A percentile compares a stretch with the other conserved stretches of the same genome.
phyloP scores from a whole-genome alignment of 2,113 vertebrate genomes.

The Galeopterus variegatus region DNA sequence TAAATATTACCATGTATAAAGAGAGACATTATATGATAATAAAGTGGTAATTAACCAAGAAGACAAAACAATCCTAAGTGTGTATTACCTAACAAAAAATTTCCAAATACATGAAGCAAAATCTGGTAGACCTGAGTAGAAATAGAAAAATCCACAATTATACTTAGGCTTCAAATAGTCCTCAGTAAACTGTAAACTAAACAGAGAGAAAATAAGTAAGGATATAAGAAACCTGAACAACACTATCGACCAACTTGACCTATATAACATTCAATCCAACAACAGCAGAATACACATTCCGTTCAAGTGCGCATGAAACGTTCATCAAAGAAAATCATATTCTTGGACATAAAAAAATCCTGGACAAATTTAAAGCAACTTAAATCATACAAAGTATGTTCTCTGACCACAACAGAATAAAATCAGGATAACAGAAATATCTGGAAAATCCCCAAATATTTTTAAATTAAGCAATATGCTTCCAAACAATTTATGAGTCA shows the following conservation, averaged over 20 bases:
- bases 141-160: not conserved
- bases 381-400: not conserved
- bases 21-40: not conserved
- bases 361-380: conserved; percentile 37
- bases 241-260: not conserved
- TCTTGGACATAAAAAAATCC: conserved; percentile 13
- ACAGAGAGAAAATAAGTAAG: conserved; percentile 13
- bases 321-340: not conserved
- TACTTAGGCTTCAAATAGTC: not conserved
- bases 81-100: not conserved
- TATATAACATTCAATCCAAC: not conserved
- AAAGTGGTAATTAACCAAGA: conserved; percentile 20
- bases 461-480: conserved; percentile 65
- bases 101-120: conserved; percentile 53
- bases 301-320: not conserved
- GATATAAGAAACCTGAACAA: not conserved
- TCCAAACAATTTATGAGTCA: conserved; percentile 72
- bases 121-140: conserved; percentile 30
- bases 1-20: not conserved
- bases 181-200: not conserved
- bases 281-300: conserved; percentile 1
- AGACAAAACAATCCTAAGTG: not conserved
- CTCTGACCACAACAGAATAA: conserved; percentile 46
- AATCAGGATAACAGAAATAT: conserved; percentile 62
- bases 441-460: conserved; percentile 77